These are phyloP conservation scores for Urocolius indicus DNA, from an alignment of 2,113 vertebrate species.

Conservation along the genomic window DNA sequence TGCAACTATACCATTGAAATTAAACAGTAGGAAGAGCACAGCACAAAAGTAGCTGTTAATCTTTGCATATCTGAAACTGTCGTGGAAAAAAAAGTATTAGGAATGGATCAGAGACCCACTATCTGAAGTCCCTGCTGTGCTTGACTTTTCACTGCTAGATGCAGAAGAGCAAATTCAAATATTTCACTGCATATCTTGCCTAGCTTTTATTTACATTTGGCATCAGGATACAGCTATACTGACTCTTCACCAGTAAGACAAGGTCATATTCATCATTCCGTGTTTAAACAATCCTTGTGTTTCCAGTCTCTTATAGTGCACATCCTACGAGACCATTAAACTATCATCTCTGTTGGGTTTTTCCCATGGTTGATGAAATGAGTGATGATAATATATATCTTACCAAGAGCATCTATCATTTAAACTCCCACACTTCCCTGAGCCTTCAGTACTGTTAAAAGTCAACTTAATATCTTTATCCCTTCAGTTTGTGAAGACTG, in stretches of 20 bases:
- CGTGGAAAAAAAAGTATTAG: background rate
- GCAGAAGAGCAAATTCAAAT: background rate
- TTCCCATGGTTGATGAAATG: background rate
- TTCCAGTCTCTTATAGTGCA: background rate
- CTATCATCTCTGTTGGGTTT: background rate
- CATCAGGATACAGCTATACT: conserved; percentile 6
- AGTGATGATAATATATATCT: background rate
- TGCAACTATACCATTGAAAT: background rate
- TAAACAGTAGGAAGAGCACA: background rate
- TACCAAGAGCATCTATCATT: conserved; percentile 1
- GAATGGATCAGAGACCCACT: background rate
- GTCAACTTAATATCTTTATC: background rate
- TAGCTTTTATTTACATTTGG: background rate
- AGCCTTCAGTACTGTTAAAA: background rate
- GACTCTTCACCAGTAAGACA: background rate
- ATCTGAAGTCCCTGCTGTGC: background rate
- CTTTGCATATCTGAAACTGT: background rate
- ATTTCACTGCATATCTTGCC: background rate
- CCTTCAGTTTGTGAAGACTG: background rate
- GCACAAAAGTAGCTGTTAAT: background rate
- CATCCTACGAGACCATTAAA: background rate
- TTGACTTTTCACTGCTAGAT: background rate
- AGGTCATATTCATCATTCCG: background rate
- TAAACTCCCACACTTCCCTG: background rate
- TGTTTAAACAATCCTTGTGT: conserved; percentile 2